Evolutionary conservation across 2,797 vertebrate species (phyloP).

Genomic region (Adelosebastes latens): DNA sequence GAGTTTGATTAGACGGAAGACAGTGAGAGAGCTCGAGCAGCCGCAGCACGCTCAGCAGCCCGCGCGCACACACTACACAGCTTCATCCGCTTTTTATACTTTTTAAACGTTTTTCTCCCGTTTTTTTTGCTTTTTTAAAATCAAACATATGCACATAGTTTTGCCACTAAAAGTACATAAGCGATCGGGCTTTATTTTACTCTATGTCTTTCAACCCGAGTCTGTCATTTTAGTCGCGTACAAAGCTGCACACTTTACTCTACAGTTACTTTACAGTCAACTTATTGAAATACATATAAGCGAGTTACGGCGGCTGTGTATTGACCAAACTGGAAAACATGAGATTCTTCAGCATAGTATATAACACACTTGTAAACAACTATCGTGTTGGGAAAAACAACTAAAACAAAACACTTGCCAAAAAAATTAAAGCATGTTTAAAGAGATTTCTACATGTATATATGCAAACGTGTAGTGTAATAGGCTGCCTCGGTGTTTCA

Average conservation of each 20-base stretch:
- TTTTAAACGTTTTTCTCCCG: slow-evolving; percentile 33
- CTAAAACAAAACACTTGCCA: neutral
- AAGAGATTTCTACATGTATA: slow-evolving; percentile 26
- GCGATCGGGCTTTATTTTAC: slow-evolving; percentile 45
- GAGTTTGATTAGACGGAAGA: slow-evolving; percentile 85
- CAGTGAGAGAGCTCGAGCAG: slow-evolving; percentile 70
- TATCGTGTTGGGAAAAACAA: slow-evolving; percentile 9
- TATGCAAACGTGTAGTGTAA: slow-evolving; percentile 20
- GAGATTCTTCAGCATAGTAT: neutral
- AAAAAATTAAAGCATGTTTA: neutral
- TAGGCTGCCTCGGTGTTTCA: slow-evolving; percentile 9
- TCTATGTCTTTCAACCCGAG: neutral
- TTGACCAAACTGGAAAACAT: neutral
- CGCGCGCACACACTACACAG: slow-evolving; percentile 36
- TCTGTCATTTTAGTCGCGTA: slow-evolving; percentile 19
- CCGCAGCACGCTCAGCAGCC: slow-evolving; percentile 36
- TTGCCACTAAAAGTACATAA: neutral
- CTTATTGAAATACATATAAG: slow-evolving; percentile 56
- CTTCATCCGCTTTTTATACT: slow-evolving; percentile 47
- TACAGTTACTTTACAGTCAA: slow-evolving; percentile 34
- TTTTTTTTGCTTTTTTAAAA: slow-evolving; percentile 8
- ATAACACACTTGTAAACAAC: neutral
- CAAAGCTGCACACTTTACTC: slow-evolving; percentile 11
- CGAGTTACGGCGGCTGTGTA: slow-evolving; percentile 16
- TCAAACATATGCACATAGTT: slow-evolving; percentile 10